A percentile compares a stretch with the other conserved stretches of the same genome.
phyloP scores from a whole-genome alignment of 2,113 vertebrate species.

The Platysternon megacephalum region DNA sequence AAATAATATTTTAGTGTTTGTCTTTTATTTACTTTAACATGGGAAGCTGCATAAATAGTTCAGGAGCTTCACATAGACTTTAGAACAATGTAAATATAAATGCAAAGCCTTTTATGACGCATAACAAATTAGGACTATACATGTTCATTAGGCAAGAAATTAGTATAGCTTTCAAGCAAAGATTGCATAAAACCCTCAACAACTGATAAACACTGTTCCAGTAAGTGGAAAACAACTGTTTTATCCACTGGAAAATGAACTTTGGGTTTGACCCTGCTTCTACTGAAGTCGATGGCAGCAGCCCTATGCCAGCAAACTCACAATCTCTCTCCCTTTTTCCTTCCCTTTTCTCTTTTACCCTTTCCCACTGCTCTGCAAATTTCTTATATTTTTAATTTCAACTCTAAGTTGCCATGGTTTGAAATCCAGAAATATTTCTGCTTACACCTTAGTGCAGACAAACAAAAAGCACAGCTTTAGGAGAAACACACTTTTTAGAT shows the following conservation, averaged over 20 bases:
- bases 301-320: not conserved
- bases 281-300: not conserved
- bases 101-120: not conserved
- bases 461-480: not conserved
- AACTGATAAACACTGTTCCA: not conserved
- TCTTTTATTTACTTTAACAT: not conserved
- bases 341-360: not conserved
- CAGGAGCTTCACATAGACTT: not conserved
- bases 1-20: not conserved
- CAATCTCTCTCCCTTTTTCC: not conserved
- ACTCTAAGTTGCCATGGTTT: not conserved
- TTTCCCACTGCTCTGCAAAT: not conserved
- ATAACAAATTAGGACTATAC: not conserved
- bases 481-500: not conserved
- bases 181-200: not conserved
- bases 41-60: not conserved
- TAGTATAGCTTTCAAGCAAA: not conserved
- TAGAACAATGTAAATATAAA: not conserved
- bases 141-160: not conserved
- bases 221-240: not conserved
- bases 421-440: not conserved
- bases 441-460: not conserved
- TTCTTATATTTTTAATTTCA: not conserved
- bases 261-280: not conserved
- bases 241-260: not conserved